A percentile compares a stretch with the other conserved stretches of the same genome.
Evolutionary conservation across 2,888 invertebrate species (phyloP).

Genomic region (Scaptodrosophila latifasciaeformis): DNA sequence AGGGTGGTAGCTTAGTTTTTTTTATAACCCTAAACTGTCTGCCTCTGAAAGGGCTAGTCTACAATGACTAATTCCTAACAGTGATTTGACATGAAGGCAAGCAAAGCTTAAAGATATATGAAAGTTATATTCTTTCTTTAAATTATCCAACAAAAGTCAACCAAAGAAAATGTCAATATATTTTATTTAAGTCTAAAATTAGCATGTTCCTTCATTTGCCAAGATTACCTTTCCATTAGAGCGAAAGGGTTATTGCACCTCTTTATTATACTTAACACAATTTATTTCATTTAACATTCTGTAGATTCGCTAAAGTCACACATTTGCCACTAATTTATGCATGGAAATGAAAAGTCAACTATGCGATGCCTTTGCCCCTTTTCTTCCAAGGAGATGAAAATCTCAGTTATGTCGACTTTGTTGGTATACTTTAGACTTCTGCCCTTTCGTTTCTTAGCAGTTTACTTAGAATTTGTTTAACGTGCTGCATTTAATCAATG

Average conservation of each 20-base stretch:
- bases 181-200: too few relatives aligned
- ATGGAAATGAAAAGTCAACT: conserved; percentile 35
- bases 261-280: not conserved
- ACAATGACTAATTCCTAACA: too few relatives aligned
- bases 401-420: conserved; percentile 39
- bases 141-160: too few relatives aligned
- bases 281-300: not conserved
- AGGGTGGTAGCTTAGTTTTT: too few relatives aligned
- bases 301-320: too few relatives aligned
- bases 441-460: too few relatives aligned
- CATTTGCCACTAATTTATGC: conserved; percentile 40
- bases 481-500: conserved; percentile 56
- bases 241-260: not conserved
- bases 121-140: too few relatives aligned
- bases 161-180: too few relatives aligned
- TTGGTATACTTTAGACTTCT: conserved; percentile 1
- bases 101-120: too few relatives aligned
- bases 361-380: not conserved
- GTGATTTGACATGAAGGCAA: too few relatives aligned
- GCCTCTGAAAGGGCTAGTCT: too few relatives aligned
- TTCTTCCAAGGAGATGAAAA: conserved; percentile 30
- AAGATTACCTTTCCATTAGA: not conserved
- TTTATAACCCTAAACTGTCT: too few relatives aligned
- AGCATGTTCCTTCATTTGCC: not conserved
- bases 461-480: conserved; percentile 60